A percentile compares a stretch with the other conserved stretches of the same genome.
Evolutionary conservation across 2,113 vertebrate species (phyloP).

Genomic region (Embiotoca jacksoni): DNA sequence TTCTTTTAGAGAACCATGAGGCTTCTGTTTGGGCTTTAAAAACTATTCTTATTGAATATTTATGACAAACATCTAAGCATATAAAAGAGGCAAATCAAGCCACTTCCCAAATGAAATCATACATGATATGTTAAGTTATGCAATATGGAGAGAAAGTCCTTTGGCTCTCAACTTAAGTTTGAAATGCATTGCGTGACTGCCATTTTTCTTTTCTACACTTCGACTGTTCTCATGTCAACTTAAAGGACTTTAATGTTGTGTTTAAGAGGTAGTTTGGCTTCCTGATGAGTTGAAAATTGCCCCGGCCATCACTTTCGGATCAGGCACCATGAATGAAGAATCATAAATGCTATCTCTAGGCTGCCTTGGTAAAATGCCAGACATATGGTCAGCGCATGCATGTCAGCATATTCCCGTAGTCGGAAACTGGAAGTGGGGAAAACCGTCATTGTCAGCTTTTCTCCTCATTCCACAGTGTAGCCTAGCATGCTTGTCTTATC

Average conservation of each 20-base stretch:
- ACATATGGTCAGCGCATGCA: slow-evolving; percentile 14
- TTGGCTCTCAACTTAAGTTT: slow-evolving; percentile 20
- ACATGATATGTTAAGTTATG: slow-evolving; percentile 35
- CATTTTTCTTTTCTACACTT: slow-evolving; percentile 30
- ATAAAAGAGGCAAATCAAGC: slow-evolving; percentile 52
- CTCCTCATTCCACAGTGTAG: neutral
- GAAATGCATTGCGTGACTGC: slow-evolving; percentile 14
- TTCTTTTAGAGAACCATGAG: slow-evolving; percentile 17
- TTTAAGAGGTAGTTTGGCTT: slow-evolving; percentile 5
- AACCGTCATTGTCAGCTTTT: neutral
- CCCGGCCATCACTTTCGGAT: slow-evolving; percentile 42
- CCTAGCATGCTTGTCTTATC: neutral
- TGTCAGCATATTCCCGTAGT: slow-evolving; percentile 20
- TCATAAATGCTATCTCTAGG: slow-evolving; percentile 14
- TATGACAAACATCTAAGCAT: slow-evolving; percentile 40
- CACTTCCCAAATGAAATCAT: slow-evolving; percentile 47
- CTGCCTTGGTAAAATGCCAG: slow-evolving; percentile 8
- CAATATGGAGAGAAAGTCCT: slow-evolving; percentile 33
- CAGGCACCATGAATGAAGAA: slow-evolving; percentile 13
- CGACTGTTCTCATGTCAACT: slow-evolving; percentile 20
- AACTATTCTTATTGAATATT: slow-evolving; percentile 34
- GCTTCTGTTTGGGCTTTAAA: slow-evolving; percentile 14
- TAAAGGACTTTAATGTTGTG: slow-evolving; percentile 22
- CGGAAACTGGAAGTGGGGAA: neutral
- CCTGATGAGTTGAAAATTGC: slow-evolving; percentile 36